Base-by-base conservation (phyloP, 2,888 invertebrate genomes). In the Drosophila nigritarsus region DNA sequence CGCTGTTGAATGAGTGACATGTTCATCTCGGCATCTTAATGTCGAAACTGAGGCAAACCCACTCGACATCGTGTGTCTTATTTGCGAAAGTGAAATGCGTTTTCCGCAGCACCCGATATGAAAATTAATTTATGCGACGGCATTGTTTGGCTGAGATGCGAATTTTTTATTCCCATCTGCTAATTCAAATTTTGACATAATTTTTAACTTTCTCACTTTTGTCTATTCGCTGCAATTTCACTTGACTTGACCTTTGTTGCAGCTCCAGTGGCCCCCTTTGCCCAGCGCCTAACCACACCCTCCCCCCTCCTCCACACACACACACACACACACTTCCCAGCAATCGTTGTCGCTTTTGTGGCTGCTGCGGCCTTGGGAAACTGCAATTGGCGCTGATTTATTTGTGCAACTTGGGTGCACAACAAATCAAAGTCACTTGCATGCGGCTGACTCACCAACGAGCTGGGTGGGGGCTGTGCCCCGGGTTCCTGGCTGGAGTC, bases 141-240 rank as follows among this genome's bases (percentile, higher is more conserved):
- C 74, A 82, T 79, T 79, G 79, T 79, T 60, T 49, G 45, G 20
- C 32, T 30, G 49, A 45, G 45, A 24, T 50, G 48, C 54, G 55
- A 58, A 32, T 54, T 62, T 69, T 67, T 45, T 54, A 38, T 75
- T 78, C 75, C 67, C 84, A 75, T 67, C 71, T 36, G 71, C 73
- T 77, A 80, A 89, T 89, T 87, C 83, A 87, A 82, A 84, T 87
- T 90, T 87, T 90, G 90, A 89, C 90, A 87, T 90, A 84, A 90
- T 89, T 87, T 87, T 80, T 73, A 75, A 64, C 87, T 90, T 89
- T 90, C 87, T 87, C 90, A 83, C 88, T 78, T 86, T 87, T 88
- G 76, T 82, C 73, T 81, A 55, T 45, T 13, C 42, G 27, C 50
- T 42, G 53, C 90, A 87, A 75, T 89, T 87, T 90, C 90, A 84